phyloP scores from a whole-genome alignment of 2,113 vertebrate genomes.

The Australoheros scitulus region DNA sequence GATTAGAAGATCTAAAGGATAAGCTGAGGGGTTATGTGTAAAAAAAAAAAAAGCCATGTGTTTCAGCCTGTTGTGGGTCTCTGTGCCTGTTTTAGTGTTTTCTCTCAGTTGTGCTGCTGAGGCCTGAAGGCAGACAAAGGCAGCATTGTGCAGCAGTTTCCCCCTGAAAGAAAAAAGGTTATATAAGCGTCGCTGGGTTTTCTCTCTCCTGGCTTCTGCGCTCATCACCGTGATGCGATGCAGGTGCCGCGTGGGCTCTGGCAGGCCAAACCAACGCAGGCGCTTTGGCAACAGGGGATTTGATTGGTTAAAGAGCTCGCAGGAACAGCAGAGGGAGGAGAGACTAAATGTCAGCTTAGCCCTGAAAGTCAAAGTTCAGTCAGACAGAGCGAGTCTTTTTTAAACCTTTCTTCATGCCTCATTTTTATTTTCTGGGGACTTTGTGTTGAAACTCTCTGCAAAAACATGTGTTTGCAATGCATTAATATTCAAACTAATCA shows the following conservation, averaged over 20 bases:
- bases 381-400: not conserved
- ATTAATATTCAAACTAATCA: not conserved
- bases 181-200: conserved; percentile 16
- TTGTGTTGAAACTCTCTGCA: not conserved
- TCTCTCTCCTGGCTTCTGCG: not conserved
- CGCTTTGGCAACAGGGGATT: not conserved
- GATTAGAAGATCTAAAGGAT: not conserved
- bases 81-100: not conserved
- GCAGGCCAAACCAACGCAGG: not conserved
- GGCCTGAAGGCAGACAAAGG: conserved; percentile 37
- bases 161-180: conserved; percentile 9
- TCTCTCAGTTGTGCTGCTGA: not conserved
- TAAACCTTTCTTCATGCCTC: not conserved
- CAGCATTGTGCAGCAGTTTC: conserved; percentile 30
- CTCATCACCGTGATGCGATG: conserved; percentile 23
- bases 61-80: not conserved
- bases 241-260: conserved; percentile 28
- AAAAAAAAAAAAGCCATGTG: not conserved
- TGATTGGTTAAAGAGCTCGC: conserved; percentile 21
- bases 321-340: not conserved
- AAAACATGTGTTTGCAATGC: not conserved
- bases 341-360: not conserved
- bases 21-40: not conserved
- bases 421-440: not conserved
- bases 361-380: not conserved